phyloP scores from a whole-genome alignment of 2,113 vertebrate genomes.

The Motacilla alba region DNA sequence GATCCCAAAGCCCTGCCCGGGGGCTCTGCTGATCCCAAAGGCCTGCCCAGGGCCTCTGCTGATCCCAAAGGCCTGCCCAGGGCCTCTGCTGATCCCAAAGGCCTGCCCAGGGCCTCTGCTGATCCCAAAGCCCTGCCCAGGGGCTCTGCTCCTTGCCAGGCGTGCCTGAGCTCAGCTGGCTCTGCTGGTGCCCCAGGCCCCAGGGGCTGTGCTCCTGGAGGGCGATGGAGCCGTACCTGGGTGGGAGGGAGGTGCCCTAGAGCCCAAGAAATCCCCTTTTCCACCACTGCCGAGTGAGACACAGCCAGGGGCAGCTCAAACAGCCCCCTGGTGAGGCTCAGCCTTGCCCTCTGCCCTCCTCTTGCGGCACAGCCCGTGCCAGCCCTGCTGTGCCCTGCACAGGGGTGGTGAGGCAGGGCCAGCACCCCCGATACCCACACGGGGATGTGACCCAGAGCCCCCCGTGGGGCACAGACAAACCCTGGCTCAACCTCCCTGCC shows the following conservation, averaged over 20 bases:
- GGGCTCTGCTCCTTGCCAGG: not conserved
- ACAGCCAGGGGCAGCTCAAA: not conserved
- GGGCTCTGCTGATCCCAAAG: too few species aligned
- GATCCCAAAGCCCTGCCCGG: too few species aligned
- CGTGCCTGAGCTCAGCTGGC: not conserved
- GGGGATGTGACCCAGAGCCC: rapidly evolving
- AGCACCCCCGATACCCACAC: rapidly evolving
- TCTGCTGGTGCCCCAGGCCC: not conserved
- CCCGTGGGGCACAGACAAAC: not conserved
- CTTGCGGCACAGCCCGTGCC: not conserved
- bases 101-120: too few species aligned
- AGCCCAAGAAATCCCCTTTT: not conserved
- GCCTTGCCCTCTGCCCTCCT: not conserved
- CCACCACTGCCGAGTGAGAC: not conserved
- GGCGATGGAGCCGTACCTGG: rapidly evolving
- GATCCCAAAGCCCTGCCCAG: not conserved
- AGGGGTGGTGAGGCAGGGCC: not conserved
- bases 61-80: too few species aligned
- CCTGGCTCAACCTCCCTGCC: not conserved
- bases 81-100: too few species aligned
- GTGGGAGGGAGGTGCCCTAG: too few species aligned
- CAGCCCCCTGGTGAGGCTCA: not conserved
- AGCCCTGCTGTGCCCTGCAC: not conserved
- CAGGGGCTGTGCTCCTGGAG: not conserved
- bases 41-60: too few species aligned